Base-by-base conservation (phyloP, 2,113 vertebrate genomes). In the Lynx canadensis region DNA sequence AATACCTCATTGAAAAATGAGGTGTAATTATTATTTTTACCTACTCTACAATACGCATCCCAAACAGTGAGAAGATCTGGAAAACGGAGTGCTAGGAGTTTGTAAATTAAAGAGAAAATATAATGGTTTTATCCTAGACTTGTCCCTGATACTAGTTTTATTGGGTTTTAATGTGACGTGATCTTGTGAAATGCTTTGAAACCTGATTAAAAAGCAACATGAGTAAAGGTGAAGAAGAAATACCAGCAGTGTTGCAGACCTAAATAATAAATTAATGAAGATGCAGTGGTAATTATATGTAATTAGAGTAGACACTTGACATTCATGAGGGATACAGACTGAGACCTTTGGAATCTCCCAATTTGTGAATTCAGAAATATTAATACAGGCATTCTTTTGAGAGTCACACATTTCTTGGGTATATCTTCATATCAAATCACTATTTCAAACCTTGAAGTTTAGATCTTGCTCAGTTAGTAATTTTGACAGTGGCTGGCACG, bases 131-230 rank as follows among this genome's bases (percentile, higher is more conserved):
- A 97, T 93, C 71, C 27, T 93, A 63, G 25, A 85, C 33, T 57
- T 92, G 78, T 83, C 78, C 69, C 79, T 81, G 29, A 92, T 87
- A 60, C 21, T 91, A 27, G 29, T 85, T 97, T 94, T 89, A 94
- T 80, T 97, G 78, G 52, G 27, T 88, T 97, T 97, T 97, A 94
- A 85, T 94, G 71, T 94, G 65, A 91, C 5, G 6, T 74, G 50
- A 89, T 91, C 90, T 85, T 79, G 29, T 78, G 74, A 97, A 95
- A 97, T 93, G 23, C 68, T 95, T 96, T 97, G 83, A 95, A 95
- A 33, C 36, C 16, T 87, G 55, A 93, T 91, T 94, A 93, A 91
- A 98, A 97, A 83, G 38, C 76, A 96, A 57, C 8, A 25, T 83
- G 60, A 96, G 93, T 91, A 95, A 97, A 94, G 65, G 55, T 80